A percentile compares a stretch with the other conserved stretches of the same genome.
phyloP scores from a whole-genome alignment of 1,140 invertebrate genomes.

The Anadara kagoshimensis region DNA sequence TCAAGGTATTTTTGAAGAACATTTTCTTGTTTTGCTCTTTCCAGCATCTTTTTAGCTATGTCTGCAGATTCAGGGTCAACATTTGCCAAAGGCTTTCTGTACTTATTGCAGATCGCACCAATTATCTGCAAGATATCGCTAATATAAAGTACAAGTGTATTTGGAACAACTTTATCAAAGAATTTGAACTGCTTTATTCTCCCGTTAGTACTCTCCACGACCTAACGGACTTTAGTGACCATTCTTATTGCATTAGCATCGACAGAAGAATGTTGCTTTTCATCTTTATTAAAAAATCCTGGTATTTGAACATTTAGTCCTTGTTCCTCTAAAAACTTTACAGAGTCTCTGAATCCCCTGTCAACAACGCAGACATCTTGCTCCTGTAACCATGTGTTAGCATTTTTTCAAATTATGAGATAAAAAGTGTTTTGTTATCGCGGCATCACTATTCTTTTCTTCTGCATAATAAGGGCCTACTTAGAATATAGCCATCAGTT shows the following conservation, averaged over 20 bases:
- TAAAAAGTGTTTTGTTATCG: constrained; percentile 22
- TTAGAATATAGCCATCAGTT: constrained; percentile 26
- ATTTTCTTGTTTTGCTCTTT: constrained; percentile 5
- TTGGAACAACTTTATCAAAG: constrained; percentile 17
- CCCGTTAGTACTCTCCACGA: constrained; percentile 16
- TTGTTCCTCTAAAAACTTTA: constrained; percentile 2
- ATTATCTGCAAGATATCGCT: not conserved
- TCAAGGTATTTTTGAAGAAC: constrained; percentile 8
- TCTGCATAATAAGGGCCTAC: constrained; percentile 24
- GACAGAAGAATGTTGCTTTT: constrained; percentile 3
- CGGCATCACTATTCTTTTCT: constrained; percentile 18
- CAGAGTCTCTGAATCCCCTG: constrained; percentile 7
- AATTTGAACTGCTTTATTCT: constrained; percentile 13
- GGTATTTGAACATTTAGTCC: constrained; percentile 14
- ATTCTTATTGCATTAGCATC: constrained; percentile 13
- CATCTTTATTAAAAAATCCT: constrained; percentile 2
- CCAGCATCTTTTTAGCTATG: not conserved
- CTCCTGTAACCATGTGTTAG: constrained; percentile 1
- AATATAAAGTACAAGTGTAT: constrained; percentile 11
- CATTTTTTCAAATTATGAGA: constrained; percentile 6
- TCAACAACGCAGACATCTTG: constrained; percentile 26
- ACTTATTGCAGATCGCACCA: constrained; percentile 10
- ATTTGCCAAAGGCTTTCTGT: not conserved
- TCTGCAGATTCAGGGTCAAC: not conserved
- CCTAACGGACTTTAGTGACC: constrained; percentile 20